These are phyloP conservation scores for Pseudochirops corinnae DNA, from an alignment of 2,797 vertebrate species.

Conservation along the genomic window DNA sequence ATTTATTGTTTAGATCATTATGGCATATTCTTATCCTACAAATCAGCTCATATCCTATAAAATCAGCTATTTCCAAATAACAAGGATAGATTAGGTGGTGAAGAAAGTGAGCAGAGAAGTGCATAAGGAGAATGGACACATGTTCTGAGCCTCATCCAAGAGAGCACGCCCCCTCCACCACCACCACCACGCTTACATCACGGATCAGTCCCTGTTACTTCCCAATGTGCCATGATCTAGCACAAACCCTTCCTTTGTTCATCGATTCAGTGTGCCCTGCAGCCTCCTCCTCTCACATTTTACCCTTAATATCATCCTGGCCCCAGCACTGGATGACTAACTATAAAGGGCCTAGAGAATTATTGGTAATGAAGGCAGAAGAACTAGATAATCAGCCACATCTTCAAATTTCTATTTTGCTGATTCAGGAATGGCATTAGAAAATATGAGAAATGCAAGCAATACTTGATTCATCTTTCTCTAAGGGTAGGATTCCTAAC, in stretches of 20 bases:
- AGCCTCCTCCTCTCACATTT: neutral
- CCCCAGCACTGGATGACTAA: neutral
- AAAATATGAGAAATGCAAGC: neutral
- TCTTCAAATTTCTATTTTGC: neutral
- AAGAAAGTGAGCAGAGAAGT: neutral
- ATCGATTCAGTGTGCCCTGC: neutral
- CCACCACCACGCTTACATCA: neutral
- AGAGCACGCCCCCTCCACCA: neutral
- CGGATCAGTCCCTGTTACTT: neutral
- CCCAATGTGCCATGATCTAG: neutral
- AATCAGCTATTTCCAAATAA: neutral
- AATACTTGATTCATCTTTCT: neutral
- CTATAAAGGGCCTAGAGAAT: neutral
- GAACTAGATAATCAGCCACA: neutral
- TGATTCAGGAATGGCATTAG: neutral
- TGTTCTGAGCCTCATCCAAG: neutral
- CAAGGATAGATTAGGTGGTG: neutral
- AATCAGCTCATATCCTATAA: neutral
- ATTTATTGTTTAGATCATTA: neutral
- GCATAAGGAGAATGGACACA: neutral
- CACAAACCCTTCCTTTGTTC: neutral
- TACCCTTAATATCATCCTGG: neutral
- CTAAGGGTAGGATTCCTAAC: neutral
- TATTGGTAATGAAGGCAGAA: neutral
- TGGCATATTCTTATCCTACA: neutral